Conservation (phyloP, 2,797 vertebrate genomes). For the Melanotaenia nigrans region DNA sequence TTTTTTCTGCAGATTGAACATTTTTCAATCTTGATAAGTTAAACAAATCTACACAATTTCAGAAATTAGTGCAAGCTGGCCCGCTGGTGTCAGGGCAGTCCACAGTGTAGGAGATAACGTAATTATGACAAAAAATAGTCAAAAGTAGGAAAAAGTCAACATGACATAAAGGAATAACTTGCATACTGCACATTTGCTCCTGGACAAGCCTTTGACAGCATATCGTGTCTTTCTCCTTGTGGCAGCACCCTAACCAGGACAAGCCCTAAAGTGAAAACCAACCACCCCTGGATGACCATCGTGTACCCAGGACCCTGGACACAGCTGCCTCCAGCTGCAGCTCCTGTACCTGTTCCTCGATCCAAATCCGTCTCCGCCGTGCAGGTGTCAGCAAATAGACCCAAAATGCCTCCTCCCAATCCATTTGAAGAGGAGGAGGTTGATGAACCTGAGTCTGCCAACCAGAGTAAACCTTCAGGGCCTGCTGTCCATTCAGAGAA, state of each 20-base stretch:
- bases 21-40: no score
- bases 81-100: not conserved
- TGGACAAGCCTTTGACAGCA: not conserved
- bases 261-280: slow-evolving; percentile 34
- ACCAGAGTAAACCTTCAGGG: slow-evolving; percentile 33
- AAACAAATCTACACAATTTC: not conserved
- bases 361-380: slow-evolving; percentile 47
- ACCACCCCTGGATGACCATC: slow-evolving; percentile 87
- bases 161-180: not conserved
- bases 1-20: no score
- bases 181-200: not conserved
- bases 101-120: not conserved
- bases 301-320: slow-evolving; percentile 88
- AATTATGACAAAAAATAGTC: not conserved
- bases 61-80: not conserved
- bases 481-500: slow-evolving; percentile 51
- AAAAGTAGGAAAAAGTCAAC: not conserved
- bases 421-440: slow-evolving; percentile 59
- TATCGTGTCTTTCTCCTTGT: not conserved
- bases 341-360: slow-evolving; percentile 43
- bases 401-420: slow-evolving; percentile 48
- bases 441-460: slow-evolving; percentile 16
- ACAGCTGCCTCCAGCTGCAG: slow-evolving; percentile 77
- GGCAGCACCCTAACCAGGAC: not conserved
- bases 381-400: slow-evolving; percentile 20